Evolutionary conservation across 1,140 invertebrate species (phyloP), one percentile per base, ranked within the genome.

Genomic region (Zophobas atratus): DNA sequence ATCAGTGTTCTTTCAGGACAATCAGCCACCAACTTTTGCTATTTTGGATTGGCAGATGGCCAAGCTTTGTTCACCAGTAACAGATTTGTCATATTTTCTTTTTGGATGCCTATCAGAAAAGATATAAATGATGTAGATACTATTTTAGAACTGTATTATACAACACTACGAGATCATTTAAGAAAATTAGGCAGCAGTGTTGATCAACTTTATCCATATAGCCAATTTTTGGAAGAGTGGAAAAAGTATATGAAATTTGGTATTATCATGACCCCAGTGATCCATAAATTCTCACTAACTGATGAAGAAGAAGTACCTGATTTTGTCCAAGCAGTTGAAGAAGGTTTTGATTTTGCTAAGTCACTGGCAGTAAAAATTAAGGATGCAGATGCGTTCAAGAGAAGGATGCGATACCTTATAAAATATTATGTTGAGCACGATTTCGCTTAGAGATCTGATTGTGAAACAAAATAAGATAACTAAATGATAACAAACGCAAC

Each of bases 1-100:
- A 20, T 20, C 20, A 20, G 49, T 36, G 46, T n/a, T 8, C 77
- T 72, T 57, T 60, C 6, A 39, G 49, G 20, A 51, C n/a, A 20
- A 51, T 51, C 4, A n/a, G n/a, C 79, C 79, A 1, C 6, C 73
- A 43, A 53, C 89, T 36, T 81, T 88, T 6, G 70, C 70, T 49
- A 81, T 91, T 0, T 78, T 91, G 6, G 91, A 92, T 77, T 89
- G 88, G 84, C 91, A 92, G 81, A 80, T 90, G 3, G 83, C 86
- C 3, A 85, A 88, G 32, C 87, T 88, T 70, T 86, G 87, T 1
- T 90, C 90, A 1, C 91, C 91, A 2, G 86, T 89, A 1, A 86
- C 86, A 0, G 91, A 92, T 77, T 79, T 92, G 67, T 85, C 86
- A 0, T 90, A 91, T 77, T 90, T 88, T 70, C 83, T 92, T 2